A percentile compares a stretch with the other conserved stretches of the same genome.
Conservation (phyloP, 2,888 invertebrate species). For the Synergus umbraculus region DNA sequence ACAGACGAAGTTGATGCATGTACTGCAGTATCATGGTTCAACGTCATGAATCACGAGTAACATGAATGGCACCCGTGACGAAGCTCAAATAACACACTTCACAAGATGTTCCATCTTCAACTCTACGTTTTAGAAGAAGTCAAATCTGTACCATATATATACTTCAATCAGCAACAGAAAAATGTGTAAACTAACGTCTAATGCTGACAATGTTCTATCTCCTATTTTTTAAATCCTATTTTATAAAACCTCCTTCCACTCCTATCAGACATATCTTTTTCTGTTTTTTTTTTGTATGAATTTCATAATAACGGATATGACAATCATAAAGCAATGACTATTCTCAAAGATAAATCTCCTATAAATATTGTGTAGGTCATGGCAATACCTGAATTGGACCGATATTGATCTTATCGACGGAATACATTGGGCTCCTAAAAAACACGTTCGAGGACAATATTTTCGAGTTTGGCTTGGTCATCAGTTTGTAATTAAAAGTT, state of each 20-base stretch:
- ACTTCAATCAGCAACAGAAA: neutral
- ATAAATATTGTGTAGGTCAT: slow-evolving; percentile 23
- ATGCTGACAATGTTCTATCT: neutral
- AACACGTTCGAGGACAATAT: slow-evolving; percentile 71
- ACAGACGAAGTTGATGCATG: slow-evolving; percentile 27
- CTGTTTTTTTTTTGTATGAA: neutral
- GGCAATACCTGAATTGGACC: slow-evolving; percentile 14
- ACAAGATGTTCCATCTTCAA: slow-evolving; percentile 12
- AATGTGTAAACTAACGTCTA: neutral
- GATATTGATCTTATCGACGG: slow-evolving; percentile 62
- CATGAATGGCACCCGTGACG: slow-evolving; percentile 33
- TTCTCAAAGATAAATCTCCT: slow-evolving; percentile 17
- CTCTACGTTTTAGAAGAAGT: neutral
- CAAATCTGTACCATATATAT: neutral
- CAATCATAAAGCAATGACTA: neutral
- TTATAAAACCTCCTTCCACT: neutral
- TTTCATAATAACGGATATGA: neutral
- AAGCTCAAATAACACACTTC: slow-evolving; percentile 17
- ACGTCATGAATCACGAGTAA: slow-evolving; percentile 31
- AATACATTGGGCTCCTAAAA: slow-evolving; percentile 62
- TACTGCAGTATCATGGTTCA: slow-evolving; percentile 25
- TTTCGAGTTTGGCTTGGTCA: slow-evolving; percentile 76
- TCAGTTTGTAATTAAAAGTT: slow-evolving; percentile 76
- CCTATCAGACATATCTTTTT: neutral
- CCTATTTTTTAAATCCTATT: neutral